These are phyloP conservation scores for Solen grandis DNA, from an alignment of 1,140 invertebrate species.

Conservation along the genomic window DNA sequence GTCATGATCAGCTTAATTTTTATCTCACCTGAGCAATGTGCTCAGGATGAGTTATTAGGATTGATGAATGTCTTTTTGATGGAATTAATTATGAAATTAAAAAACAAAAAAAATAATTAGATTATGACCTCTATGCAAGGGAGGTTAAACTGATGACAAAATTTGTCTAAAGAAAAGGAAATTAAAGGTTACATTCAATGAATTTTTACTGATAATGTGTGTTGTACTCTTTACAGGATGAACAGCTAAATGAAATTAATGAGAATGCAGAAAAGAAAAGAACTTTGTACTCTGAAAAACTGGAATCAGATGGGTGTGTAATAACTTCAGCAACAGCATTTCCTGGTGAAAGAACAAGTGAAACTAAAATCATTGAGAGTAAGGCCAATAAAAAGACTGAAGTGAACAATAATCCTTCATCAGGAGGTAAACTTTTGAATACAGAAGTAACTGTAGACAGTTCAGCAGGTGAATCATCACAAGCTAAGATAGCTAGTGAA, in stretches of 20 bases:
- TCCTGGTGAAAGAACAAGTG: background rate
- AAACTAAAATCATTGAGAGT: background rate
- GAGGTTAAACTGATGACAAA: background rate
- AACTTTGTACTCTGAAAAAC: background rate
- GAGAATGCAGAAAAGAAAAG: background rate
- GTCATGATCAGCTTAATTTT: too few species aligned
- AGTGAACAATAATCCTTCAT: background rate
- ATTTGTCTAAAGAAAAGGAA: background rate
- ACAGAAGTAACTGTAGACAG: background rate
- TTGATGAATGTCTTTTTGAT: too few species aligned
- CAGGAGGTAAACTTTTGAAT: background rate
- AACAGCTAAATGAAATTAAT: conserved; percentile 15
- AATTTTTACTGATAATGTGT: background rate
- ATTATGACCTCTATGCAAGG: background rate
- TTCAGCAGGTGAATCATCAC: background rate
- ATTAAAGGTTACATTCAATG: background rate
- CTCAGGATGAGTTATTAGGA: too few species aligned
- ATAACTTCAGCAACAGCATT: background rate
- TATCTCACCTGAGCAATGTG: too few species aligned
- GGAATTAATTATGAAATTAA: background rate
- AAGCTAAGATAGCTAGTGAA: background rate
- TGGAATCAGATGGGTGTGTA: background rate
- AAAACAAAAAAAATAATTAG: background rate
- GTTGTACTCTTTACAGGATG: conserved; percentile 12
- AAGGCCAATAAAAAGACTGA: background rate